Percentiles rank a stretch among this genome's conserved stretches.
These are phyloP conservation scores for Seira sanloemensis DNA, from an alignment of 2,888 invertebrate species.

Conservation along the genomic window DNA sequence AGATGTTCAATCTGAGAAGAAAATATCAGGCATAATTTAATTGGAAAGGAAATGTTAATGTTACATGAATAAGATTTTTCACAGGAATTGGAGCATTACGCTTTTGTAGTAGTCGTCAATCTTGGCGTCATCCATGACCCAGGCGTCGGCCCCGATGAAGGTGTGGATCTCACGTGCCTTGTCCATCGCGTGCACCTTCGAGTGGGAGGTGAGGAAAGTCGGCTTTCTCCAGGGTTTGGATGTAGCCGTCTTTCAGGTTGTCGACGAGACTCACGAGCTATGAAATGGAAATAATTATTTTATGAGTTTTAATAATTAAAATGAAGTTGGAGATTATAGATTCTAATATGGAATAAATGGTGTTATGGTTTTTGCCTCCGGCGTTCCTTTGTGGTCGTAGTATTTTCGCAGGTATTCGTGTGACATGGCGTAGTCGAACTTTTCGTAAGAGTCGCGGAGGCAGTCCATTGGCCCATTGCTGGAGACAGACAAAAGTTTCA, in stretches of 20 bases:
- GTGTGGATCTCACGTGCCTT: constrained; percentile 48
- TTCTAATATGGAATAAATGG: neutral
- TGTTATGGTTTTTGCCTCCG: constrained; percentile 4
- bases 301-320: neutral
- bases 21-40: neutral
- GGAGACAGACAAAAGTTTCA: neutral
- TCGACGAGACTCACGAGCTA: constrained; percentile 50
- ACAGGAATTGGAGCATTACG: constrained; percentile 12
- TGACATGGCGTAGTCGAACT: constrained; percentile 56
- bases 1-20: constrained; percentile 38
- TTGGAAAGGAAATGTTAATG: neutral
- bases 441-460: constrained; percentile 46
- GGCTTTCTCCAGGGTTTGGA: constrained; percentile 25
- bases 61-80: neutral
- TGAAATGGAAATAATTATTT: neutral
- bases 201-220: constrained; percentile 37
- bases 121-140: constrained; percentile 44
- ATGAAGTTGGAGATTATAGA: neutral
- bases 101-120: constrained; percentile 41
- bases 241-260: constrained; percentile 37
- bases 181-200: constrained; percentile 43
- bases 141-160: constrained; percentile 43
- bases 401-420: constrained; percentile 37
- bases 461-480: constrained; percentile 48
- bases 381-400: constrained; percentile 42